Conservation (phyloP, 2,888 invertebrate genomes). For the Phorcus lineatus region DNA sequence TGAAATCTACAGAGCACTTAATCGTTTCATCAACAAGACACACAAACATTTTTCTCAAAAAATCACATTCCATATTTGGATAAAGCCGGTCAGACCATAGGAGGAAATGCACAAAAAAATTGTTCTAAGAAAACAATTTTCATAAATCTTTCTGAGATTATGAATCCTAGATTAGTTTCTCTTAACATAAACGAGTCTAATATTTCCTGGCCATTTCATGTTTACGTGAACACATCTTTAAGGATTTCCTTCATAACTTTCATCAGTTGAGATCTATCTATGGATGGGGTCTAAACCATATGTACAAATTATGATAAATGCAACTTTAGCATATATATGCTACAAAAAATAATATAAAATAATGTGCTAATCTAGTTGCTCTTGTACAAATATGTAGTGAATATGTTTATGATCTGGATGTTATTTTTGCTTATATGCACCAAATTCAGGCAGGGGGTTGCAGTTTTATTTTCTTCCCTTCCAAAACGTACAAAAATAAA, state of each 20-base stretch:
- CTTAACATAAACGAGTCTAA: no score
- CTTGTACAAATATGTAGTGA: constrained; percentile 12
- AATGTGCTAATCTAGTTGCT: neutral
- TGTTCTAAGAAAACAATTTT: no score
- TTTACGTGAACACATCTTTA: neutral
- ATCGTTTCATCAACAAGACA: constrained; percentile 4
- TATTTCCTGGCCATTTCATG: no score
- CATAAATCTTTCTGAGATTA: no score
- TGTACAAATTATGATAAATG: constrained; percentile 28
- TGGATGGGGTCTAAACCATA: constrained; percentile 21
- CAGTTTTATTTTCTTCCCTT: constrained; percentile 1
- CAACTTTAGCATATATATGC: constrained; percentile 26
- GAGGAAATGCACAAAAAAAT: no score
- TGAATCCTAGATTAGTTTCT: no score
- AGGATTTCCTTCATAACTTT: neutral
- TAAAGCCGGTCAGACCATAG: no score
- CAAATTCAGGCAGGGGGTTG: constrained; percentile 8
- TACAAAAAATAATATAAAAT: constrained; percentile 25
- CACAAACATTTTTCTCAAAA: no score
- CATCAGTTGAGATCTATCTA: constrained; percentile 22
- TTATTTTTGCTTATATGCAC: neutral
- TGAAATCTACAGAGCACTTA: constrained; percentile 19
- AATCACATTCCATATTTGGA: no score
- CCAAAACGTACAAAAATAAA: constrained; percentile 14
- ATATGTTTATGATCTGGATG: constrained; percentile 5